A percentile compares a stretch with the other conserved stretches of the same genome.
These are phyloP conservation scores for Stenurella melanura DNA, from an alignment of 2,888 invertebrate genomes.

Conservation along the genomic window DNA sequence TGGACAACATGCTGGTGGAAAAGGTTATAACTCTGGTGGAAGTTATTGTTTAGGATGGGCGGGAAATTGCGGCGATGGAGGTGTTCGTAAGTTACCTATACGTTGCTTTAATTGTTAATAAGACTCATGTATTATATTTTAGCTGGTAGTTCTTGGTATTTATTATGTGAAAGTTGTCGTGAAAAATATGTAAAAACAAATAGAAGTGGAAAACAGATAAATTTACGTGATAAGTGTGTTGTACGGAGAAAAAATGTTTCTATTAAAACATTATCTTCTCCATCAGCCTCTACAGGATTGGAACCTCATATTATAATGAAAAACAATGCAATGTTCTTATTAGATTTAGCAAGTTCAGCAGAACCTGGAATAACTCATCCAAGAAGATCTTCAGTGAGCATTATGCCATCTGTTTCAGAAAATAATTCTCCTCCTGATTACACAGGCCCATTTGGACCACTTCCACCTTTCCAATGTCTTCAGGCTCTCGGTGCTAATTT, in stretches of 20 bases:
- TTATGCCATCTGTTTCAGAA: slow-evolving; percentile 76
- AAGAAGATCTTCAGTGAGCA: slow-evolving; percentile 65
- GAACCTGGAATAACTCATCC: slow-evolving; percentile 70
- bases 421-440: slow-evolving; percentile 76
- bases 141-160: slow-evolving; percentile 89
- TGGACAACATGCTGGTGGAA: slow-evolving; percentile 87
- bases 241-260: slow-evolving; percentile 61
- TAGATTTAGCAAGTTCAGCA: slow-evolving; percentile 90
- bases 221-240: slow-evolving; percentile 67
- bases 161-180: slow-evolving; percentile 93
- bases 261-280: slow-evolving; percentile 61
- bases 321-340: slow-evolving; percentile 94
- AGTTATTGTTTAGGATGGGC: slow-evolving; percentile 92
- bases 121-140: slow-evolving; percentile 55
- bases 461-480: slow-evolving; percentile 79
- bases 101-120: background rate
- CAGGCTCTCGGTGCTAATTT: slow-evolving; percentile 73
- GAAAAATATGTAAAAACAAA: slow-evolving; percentile 80
- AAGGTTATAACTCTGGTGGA: slow-evolving; percentile 95
- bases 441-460: slow-evolving; percentile 75
- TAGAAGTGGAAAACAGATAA: slow-evolving; percentile 69
- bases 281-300: slow-evolving; percentile 68
- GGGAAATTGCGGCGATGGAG: slow-evolving; percentile 91
- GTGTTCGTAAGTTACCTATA: slow-evolving; percentile 76
- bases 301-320: slow-evolving; percentile 84